Base-by-base conservation (phyloP, 1,140 invertebrate genomes). In the Penaeus japonicus region DNA sequence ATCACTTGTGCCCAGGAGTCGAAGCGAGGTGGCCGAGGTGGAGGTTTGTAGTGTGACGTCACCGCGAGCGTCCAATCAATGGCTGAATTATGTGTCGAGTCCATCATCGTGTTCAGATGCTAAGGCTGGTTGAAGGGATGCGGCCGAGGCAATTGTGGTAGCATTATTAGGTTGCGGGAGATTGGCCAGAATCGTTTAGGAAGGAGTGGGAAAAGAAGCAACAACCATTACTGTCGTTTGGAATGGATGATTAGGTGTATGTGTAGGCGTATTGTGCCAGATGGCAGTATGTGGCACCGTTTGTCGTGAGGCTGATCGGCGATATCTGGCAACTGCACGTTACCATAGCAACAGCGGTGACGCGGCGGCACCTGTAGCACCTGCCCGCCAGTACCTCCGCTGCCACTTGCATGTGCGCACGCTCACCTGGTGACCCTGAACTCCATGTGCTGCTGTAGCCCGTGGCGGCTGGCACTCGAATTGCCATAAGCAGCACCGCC, bases 301-400 rank as follows among this genome's bases (percentile, higher is more conserved):
- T 1, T 7, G 47, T 12, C 10, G 4, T 15, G 47, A 7, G 47
- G 47, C 47, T 47, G 47, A 47, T 47, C 47, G 54, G 57, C 30
- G 81, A 57, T 79, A 53, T 53, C 39, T 24, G 77, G 77, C 77
- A 79, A 53, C 54, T 15, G 27, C 18, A 18, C 30, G 81, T 83
- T 83, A 32, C 81, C 81, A 83, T 83, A 57, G n/a, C 81, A 35
- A 83, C 81, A n/a, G 55, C 62, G 54, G 81, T 39, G 81, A 57
- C 55, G 81, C 81, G 81, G 70, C 81, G 81, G 81, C 81, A 83
- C 81, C 81, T 83, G 81, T 83, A 83, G 81, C 81, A 83, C 81
- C 81, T 83, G 81, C 81, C 70, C 81, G 55, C 57, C 81, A 83
- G 81, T 83, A 83, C 55, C 81, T 57, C 54, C 81, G 24, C 18